phyloP scores from a whole-genome alignment of 2,113 vertebrate genomes.

The Peromyscus californicus region DNA sequence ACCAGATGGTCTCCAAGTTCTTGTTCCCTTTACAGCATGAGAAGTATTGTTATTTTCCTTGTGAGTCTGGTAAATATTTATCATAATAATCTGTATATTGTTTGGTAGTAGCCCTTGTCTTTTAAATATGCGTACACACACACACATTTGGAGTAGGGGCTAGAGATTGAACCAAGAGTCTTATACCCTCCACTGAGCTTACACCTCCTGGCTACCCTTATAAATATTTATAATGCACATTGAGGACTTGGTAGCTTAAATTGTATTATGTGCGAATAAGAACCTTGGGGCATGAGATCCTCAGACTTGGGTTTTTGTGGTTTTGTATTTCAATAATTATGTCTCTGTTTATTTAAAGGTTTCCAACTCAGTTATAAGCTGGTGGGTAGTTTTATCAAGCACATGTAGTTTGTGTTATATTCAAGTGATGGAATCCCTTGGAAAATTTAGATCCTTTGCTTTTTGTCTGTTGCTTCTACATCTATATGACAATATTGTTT shows the following conservation, averaged over 20 bases:
- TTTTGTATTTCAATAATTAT: conserved; percentile 34
- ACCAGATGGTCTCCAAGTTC: not conserved
- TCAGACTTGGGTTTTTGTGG: conserved; percentile 31
- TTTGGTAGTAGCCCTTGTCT: not conserved
- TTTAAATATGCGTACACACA: not conserved
- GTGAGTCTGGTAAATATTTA: not conserved
- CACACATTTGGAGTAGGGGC: not conserved
- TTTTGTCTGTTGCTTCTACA: conserved; percentile 14
- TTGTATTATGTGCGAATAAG: conserved; percentile 30
- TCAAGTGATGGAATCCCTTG: not conserved
- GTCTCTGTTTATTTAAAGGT: not conserved
- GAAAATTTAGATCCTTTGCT: not conserved
- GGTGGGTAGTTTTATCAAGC: not conserved
- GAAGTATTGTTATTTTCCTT: not conserved
- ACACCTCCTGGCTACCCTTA: not conserved
- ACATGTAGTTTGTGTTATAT: conserved; percentile 30
- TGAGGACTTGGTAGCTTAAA: not conserved
- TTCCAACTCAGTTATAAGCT: not conserved
- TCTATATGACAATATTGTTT: not conserved
- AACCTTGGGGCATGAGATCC: not conserved
- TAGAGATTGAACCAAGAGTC: not conserved
- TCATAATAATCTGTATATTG: not conserved
- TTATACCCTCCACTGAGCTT: not conserved
- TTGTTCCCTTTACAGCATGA: not conserved
- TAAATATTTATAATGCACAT: not conserved